Evolutionary conservation across 2,113 vertebrate species (phyloP).

Genomic region (Tonatia bakeri): DNA sequence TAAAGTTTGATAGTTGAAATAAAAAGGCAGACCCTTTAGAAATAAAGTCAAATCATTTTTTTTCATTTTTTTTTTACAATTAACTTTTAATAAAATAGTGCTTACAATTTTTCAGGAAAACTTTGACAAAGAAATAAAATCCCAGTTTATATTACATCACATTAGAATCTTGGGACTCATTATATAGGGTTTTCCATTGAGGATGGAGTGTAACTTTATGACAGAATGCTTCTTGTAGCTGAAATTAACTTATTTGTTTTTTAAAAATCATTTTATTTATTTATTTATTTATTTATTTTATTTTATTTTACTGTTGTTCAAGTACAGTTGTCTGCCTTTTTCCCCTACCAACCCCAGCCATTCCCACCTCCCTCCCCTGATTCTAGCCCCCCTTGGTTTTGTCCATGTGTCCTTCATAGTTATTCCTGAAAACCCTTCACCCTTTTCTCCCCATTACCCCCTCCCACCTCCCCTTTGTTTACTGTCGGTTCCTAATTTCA

Average conservation of each 20-base stretch:
- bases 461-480: no score
- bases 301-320: no score
- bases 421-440: no score
- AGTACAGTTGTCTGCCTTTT: no score
- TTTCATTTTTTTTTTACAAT: slow-evolving; percentile 17
- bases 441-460: no score
- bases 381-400: no score
- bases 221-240: neutral
- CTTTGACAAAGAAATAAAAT: neutral
- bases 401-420: no score
- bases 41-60: neutral
- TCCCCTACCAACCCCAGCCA: no score
- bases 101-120: slow-evolving; percentile 12
- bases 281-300: no score
- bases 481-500: no score
- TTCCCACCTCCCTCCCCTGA: no score
- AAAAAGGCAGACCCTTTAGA: neutral
- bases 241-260: neutral
- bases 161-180: slow-evolving; percentile 37
- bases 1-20: neutral
- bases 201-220: neutral
- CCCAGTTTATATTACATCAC: neutral
- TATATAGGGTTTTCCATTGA: slow-evolving; percentile 1
- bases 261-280: no score
- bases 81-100: slow-evolving; percentile 10